Percentiles rank a stretch among this genome's conserved stretches.
These are phyloP conservation scores for Bostrychus sinensis DNA, from an alignment of 2,113 vertebrate genomes.

Conservation along the genomic window DNA sequence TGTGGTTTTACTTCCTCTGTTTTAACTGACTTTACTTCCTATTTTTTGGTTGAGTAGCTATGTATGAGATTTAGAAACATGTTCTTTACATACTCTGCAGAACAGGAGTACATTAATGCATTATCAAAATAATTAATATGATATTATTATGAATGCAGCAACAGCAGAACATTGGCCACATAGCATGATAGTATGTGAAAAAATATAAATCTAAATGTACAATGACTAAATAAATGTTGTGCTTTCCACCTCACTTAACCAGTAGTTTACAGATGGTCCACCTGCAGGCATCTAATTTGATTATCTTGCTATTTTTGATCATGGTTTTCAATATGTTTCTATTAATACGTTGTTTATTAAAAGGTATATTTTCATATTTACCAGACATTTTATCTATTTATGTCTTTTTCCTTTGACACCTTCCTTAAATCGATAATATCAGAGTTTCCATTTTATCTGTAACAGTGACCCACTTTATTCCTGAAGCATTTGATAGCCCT, in stretches of 20 bases:
- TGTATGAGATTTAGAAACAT: conserved; percentile 17
- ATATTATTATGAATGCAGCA: too few species aligned
- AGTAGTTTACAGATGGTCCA: too few species aligned
- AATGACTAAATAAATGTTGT: too few species aligned
- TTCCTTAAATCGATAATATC: conserved; percentile 34
- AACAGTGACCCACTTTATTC: background rate
- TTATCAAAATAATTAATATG: too few species aligned
- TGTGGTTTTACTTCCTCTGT: conserved; percentile 24
- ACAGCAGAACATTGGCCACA: too few species aligned
- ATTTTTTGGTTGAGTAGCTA: conserved; percentile 9
- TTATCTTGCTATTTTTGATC: background rate
- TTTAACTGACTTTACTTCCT: conserved; percentile 16
- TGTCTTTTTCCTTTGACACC: conserved; percentile 10
- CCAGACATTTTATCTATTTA: background rate
- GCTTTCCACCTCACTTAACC: background rate
- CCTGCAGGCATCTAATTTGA: background rate
- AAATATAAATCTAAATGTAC: too few species aligned
- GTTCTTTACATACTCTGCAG: too few species aligned
- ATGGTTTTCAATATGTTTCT: background rate
- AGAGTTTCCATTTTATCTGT: conserved; percentile 12
- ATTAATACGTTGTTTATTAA: background rate
- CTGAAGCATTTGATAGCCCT: background rate
- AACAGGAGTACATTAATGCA: too few species aligned
- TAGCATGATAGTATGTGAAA: too few species aligned
- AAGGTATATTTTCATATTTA: background rate